Evolutionary conservation across 2,888 invertebrate genomes (phyloP), one percentile per base, ranked within the genome.

Genomic region (Didymodactylos carnosus): DNA sequence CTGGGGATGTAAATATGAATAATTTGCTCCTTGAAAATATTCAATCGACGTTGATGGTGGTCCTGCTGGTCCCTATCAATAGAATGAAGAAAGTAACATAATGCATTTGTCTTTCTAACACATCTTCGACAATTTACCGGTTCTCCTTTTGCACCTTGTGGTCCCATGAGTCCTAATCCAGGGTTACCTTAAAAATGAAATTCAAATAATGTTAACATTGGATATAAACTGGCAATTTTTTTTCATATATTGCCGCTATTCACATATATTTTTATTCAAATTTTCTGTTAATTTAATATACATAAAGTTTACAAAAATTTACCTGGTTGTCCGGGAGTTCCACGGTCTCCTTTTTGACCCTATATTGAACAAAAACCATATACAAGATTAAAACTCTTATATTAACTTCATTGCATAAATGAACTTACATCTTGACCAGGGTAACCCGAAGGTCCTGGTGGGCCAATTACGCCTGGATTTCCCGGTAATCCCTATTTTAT

Each of bases 281-380:
- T n/a, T n/a, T n/a, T n/a, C n/a, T n/a, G n/a, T n/a, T n/a, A n/a
- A n/a, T n/a, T n/a, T n/a, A n/a, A n/a, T n/a, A n/a, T n/a, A n/a
- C n/a, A n/a, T n/a, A n/a, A 51, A 75, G 39, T n/a, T n/a, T n/a
- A n/a, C n/a, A n/a, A n/a, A n/a, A n/a, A 70, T 69, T 71, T 75
- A 71, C 91, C 91, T 80, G 88, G 87, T 79, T 87, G 86, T 40
- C 91, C 91, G 11, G 72, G 70, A 3, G 75, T 75, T 39, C 77
- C 76, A 35, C 76, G 76, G 39, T 75, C 73, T 46, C 79, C 79
- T 40, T 77, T 76, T 11, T 71, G 71, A n/a, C 79, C 79, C 46
- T 75, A 71, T 76, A 79, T n/a, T n/a, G n/a, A n/a, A n/a, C n/a
- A 69, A 27, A 23, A 29, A 25, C 23, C 25, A 75, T 72, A 69